Evolutionary conservation across 2,113 vertebrate species (phyloP), one percentile per base, ranked within the genome.

Genomic region (Dascyllus trimaculatus): DNA sequence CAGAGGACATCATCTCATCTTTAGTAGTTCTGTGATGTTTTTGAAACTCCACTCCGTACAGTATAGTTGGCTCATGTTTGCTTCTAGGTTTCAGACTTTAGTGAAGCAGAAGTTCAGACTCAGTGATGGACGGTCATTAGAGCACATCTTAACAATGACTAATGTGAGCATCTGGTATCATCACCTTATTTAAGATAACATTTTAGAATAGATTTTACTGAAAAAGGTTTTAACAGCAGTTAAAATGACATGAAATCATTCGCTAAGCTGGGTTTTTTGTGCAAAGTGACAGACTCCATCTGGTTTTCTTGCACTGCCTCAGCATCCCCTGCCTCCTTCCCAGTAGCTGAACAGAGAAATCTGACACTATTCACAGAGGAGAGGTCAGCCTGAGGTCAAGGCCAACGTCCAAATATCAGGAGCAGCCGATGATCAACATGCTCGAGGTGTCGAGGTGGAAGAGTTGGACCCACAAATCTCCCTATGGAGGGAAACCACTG

Each of bases 221-320:
- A n/a, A n/a, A n/a, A n/a, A n/a, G n/a, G n/a, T n/a, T n/a, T n/a
- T n/a, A 32, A 17, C 10, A 59, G 62, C 49, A 48, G 35, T 68
- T 49, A 40, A 48, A 18, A 45, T 52, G 26, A 11, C 38, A 10
- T 35, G 4, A 7, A 40, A 7, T 40, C 38, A 11, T 7, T 40
- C 8, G 7, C 11, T 40, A 11, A 40, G 11, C n/a, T 11, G n/a
- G 59, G 35, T 38, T 53, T 26, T 26, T 74, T 65, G 64, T 43
- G 18, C 25, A 15, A 43, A 13, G 22, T 46, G 59, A 80, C 29
- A 25, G 4, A 6, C 62, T 61, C 72, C 88, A 90, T 86, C 71
- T 93, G 88, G 78, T 77, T n/a, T 53, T 58, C 79, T 71, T 87
- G 85, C 53, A 53, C 61, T 77, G 76, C 88, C 81, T 80, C 82